A percentile compares a stretch with the other conserved stretches of the same genome.
Evolutionary conservation across 2,888 invertebrate species (phyloP).

Genomic region (Coronaproctus castanopsis): DNA sequence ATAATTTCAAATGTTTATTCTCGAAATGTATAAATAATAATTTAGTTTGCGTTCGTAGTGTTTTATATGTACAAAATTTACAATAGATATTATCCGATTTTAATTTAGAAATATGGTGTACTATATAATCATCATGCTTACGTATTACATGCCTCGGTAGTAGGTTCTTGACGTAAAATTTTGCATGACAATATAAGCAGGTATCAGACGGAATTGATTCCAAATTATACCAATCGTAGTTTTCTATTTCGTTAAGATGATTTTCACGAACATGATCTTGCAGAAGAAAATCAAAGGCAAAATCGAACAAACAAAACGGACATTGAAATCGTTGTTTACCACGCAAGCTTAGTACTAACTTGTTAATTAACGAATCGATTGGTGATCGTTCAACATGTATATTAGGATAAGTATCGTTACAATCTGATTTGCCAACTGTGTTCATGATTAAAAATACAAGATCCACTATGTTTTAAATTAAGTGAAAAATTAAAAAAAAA

Average conservation of each 20-base stretch:
- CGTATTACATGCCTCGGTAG: slow-evolving; percentile 20
- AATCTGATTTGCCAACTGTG: too few species aligned
- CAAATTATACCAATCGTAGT: slow-evolving; percentile 12
- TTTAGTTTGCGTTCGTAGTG: slow-evolving; percentile 18
- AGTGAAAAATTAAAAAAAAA: too few species aligned
- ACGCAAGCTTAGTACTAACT: too few species aligned
- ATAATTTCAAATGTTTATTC: slow-evolving; percentile 20
- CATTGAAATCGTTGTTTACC: slow-evolving; percentile 20
- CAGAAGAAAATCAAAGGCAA: slow-evolving; percentile 20
- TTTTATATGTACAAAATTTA: slow-evolving; percentile 20
- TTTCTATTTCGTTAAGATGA: slow-evolving; percentile 18
- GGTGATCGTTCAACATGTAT: too few species aligned
- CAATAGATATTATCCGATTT: slow-evolving; percentile 18
- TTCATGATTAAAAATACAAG: too few species aligned
- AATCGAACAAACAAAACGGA: slow-evolving; percentile 21
- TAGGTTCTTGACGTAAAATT: slow-evolving; percentile 19
- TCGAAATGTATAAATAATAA: slow-evolving; percentile 20
- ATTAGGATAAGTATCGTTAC: too few species aligned
- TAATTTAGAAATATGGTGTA: slow-evolving; percentile 17
- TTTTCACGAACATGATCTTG: slow-evolving; percentile 19
- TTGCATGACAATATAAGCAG: slow-evolving; percentile 21
- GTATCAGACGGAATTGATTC: slow-evolving; percentile 17
- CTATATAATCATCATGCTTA: slow-evolving; percentile 19
- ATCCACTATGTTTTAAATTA: too few species aligned
- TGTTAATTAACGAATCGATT: too few species aligned